Conservation (phyloP, 2,797 vertebrate species). For the Epinephelus malabaricus region DNA sequence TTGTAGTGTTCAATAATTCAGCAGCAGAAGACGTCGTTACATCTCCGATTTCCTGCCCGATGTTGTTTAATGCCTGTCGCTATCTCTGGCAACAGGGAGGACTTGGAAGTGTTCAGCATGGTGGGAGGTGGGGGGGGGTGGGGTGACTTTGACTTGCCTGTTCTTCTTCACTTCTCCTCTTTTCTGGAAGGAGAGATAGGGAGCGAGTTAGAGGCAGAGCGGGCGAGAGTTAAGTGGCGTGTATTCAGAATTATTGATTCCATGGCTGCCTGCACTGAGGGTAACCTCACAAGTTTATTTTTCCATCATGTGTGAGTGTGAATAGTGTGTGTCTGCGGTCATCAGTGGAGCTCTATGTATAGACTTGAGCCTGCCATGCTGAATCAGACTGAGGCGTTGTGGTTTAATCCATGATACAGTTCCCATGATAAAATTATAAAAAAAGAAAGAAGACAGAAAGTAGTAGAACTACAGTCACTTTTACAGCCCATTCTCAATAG, state of each 20-base stretch:
- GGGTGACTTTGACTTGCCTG: constrained; percentile 26
- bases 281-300: constrained; percentile 70
- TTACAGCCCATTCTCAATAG: no score
- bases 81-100: constrained; percentile 61
- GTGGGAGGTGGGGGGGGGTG: neutral
- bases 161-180: constrained; percentile 12
- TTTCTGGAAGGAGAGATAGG: constrained; percentile 30
- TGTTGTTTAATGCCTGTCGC: constrained; percentile 56
- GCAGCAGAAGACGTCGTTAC: constrained; percentile 59
- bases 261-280: constrained; percentile 56
- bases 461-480: neutral
- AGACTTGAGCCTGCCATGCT: constrained; percentile 35
- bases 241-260: constrained; percentile 76
- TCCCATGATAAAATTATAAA: constrained; percentile 18
- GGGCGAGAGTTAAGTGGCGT: constrained; percentile 65
- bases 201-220: constrained; percentile 31
- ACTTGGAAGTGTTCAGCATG: constrained; percentile 26
- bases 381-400: constrained; percentile 30
- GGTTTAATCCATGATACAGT: constrained; percentile 46
- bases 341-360: constrained; percentile 14
- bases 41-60: constrained; percentile 70
- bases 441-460: neutral
- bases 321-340: constrained; percentile 49
- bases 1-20: constrained; percentile 78
- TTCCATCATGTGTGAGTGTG: constrained; percentile 55